These are phyloP conservation scores for Oscheius sp. DNA, from an alignment of 2,888 invertebrate genomes.

Conservation along the genomic window DNA sequence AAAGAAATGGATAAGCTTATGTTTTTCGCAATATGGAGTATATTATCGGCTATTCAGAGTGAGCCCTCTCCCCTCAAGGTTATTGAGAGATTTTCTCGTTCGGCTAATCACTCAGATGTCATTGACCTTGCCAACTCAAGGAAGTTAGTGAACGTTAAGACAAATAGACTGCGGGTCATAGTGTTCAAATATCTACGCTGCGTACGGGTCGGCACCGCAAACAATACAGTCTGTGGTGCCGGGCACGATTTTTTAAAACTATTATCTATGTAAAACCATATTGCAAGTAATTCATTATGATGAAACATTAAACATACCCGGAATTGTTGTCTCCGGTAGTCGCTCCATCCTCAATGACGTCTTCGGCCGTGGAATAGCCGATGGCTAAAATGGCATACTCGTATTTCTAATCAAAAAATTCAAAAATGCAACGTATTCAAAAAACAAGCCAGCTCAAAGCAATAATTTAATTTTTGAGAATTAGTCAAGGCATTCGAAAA, in stretches of 20 bases:
- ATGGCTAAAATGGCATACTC: conserved; percentile 4
- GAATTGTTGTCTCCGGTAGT: background rate
- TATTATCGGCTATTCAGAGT: background rate
- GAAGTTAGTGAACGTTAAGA: conserved; percentile 20
- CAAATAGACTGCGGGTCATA: conserved; percentile 20
- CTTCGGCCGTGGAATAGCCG: conserved; percentile 7
- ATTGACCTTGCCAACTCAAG: background rate
- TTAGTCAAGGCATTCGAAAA: no score
- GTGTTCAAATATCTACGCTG: conserved; percentile 29
- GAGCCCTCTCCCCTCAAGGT: background rate
- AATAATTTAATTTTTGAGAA: no score
- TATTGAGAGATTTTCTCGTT: background rate
- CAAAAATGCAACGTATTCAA: no score
- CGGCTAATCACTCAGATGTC: background rate
- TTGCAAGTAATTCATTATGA: background rate
- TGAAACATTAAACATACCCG: background rate
- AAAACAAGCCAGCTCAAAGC: no score
- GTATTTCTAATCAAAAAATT: no score
- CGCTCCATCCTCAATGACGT: conserved; percentile 18
- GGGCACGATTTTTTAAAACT: background rate
- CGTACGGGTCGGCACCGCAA: conserved; percentile 32
- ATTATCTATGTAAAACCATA: background rate
- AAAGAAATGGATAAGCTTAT: conserved; percentile 37
- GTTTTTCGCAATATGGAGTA: background rate
- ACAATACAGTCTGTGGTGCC: background rate